These are phyloP conservation scores for Andricus curvator DNA, from an alignment of 2,888 invertebrate species.

Conservation along the genomic window DNA sequence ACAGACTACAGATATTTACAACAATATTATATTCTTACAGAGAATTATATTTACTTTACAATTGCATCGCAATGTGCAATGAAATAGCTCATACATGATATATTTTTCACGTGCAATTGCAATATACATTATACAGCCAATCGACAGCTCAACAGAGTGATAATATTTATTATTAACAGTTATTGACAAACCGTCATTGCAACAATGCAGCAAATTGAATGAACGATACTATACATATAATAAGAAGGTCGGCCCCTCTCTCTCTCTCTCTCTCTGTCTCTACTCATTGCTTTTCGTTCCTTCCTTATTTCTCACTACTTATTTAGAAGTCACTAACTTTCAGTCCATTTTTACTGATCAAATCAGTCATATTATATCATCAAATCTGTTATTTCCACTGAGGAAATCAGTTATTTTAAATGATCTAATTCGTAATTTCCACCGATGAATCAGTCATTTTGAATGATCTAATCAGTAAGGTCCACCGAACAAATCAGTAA, in stretches of 20 bases:
- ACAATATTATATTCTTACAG: conserved; percentile 79
- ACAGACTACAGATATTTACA: conserved; percentile 79
- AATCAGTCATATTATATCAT: too few species aligned
- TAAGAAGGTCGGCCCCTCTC: conserved; percentile 52
- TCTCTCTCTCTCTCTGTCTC: neutral
- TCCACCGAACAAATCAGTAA: too few species aligned
- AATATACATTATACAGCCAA: conserved; percentile 77
- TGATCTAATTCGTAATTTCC: too few species aligned
- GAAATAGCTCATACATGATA: conserved; percentile 73
- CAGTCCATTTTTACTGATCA: too few species aligned
- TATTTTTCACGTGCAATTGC: conserved; percentile 74
- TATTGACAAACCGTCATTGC: conserved; percentile 76
- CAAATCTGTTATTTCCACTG: too few species aligned
- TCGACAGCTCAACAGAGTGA: conserved; percentile 75
- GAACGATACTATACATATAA: conserved; percentile 68
- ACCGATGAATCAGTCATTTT: too few species aligned
- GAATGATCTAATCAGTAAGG: too few species aligned
- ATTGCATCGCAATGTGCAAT: conserved; percentile 76
- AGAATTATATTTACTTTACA: conserved; percentile 78
- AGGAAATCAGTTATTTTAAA: too few species aligned
- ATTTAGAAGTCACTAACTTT: too few species aligned
- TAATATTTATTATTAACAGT: conserved; percentile 76
- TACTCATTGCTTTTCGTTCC: conserved; percentile 15
- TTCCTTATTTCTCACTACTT: too few species aligned
- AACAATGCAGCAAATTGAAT: conserved; percentile 76